Conservation (phyloP, 2,888 invertebrate genomes). For the Mayetiola destructor region DNA sequence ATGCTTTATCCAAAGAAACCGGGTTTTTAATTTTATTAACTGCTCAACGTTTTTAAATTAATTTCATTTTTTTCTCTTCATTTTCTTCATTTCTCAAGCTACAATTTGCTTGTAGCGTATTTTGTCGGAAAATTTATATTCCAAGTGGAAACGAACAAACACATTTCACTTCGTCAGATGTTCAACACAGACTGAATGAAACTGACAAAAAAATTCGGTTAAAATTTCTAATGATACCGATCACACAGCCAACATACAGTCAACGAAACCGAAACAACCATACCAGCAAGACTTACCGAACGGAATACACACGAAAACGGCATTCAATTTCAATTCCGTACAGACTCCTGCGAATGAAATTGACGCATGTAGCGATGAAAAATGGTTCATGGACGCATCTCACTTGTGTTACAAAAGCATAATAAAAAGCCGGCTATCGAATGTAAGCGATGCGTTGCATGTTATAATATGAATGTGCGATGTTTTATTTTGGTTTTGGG, state of each 20-base stretch:
- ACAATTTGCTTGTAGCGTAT: background rate
- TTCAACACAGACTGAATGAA: conserved; percentile 1
- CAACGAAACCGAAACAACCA: background rate
- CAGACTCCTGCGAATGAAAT: background rate
- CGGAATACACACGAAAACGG: background rate
- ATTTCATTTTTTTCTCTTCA: background rate
- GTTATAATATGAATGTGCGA: too few relatives aligned
- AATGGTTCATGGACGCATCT: background rate
- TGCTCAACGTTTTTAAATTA: too few relatives aligned
- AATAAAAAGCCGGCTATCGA: background rate
- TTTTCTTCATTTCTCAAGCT: background rate
- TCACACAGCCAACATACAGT: conserved; percentile 1
- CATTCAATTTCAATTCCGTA: background rate
- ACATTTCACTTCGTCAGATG: background rate
- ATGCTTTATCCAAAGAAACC: too few relatives aligned
- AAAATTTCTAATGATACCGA: conserved; percentile 10
- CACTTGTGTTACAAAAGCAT: background rate
- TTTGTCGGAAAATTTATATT: background rate
- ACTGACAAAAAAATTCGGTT: conserved; percentile 3
- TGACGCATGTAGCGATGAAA: background rate
- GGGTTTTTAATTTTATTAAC: too few relatives aligned
- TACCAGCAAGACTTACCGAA: background rate
- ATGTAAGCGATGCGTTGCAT: too few relatives aligned
- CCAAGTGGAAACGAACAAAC: background rate
- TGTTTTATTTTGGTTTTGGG: too few relatives aligned